A percentile compares a stretch with the other conserved stretches of the same genome.
These are phyloP conservation scores for Tachypleus tridentatus DNA, from an alignment of 1,140 invertebrate genomes.

Conservation along the genomic window DNA sequence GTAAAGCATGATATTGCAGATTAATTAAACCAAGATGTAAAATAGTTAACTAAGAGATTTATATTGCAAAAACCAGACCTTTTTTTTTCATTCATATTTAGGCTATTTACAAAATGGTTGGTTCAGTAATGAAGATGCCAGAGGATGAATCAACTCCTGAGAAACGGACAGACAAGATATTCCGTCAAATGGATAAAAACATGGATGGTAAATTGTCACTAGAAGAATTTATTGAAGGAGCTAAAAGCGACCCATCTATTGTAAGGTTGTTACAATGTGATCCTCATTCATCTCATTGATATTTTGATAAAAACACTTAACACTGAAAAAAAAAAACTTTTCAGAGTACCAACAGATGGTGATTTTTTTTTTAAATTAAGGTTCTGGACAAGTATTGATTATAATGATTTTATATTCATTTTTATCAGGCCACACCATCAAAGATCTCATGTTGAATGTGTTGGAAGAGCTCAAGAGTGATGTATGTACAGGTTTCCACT, in stretches of 20 bases:
- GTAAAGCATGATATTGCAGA: not conserved
- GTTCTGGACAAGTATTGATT: no score
- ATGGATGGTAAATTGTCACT: conserved; percentile 90
- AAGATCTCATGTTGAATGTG: no score
- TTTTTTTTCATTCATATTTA: conserved; percentile 36
- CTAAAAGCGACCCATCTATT: conserved; percentile 95
- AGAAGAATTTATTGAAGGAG: conserved; percentile 96
- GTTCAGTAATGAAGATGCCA: conserved; percentile 97
- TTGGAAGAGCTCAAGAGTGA: no score
- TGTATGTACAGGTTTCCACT: no score
- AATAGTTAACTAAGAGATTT: no score
- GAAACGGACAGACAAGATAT: conserved; percentile 95
- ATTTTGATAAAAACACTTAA: no score
- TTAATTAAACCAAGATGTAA: no score
- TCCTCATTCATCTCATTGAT: conserved; percentile 44
- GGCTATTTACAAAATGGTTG: conserved; percentile 99
- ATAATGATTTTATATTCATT: no score
- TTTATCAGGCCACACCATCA: no score
- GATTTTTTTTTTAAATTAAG: no score
- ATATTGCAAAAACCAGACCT: not conserved
- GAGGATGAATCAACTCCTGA: conserved; percentile 96
- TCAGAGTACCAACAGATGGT: no score
- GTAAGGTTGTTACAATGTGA: conserved; percentile 91
- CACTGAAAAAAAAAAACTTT: no score
- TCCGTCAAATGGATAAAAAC: conserved; percentile 96